Evolutionary conservation across 2,888 invertebrate species (phyloP).

Genomic region (Philonicus albiceps): DNA sequence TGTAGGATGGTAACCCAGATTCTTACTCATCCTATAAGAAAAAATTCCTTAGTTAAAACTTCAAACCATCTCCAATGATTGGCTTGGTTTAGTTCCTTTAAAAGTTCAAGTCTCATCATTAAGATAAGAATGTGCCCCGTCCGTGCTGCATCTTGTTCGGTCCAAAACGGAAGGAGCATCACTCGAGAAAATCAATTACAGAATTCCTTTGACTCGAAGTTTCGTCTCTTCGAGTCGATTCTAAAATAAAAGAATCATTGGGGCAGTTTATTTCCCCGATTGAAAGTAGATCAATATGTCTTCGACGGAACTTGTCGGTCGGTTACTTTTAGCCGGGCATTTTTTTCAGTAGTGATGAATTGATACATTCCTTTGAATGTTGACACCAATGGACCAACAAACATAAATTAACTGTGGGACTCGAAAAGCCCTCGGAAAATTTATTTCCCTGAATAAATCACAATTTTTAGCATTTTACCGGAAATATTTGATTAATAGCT

Average conservation of each 20-base stretch:
- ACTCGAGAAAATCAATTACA: neutral
- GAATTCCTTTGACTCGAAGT: neutral
- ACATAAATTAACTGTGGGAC: neutral
- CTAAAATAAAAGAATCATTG: neutral
- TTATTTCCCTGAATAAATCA: conserved; percentile 10
- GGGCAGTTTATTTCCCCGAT: neutral
- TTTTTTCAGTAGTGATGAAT: neutral
- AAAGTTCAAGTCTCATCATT: neutral
- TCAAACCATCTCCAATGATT: neutral
- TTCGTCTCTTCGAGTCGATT: neutral
- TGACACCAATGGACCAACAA: neutral
- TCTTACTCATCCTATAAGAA: neutral
- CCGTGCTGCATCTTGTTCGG: neutral
- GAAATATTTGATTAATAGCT: conserved; percentile 28
- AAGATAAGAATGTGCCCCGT: neutral
- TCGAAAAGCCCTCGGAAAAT: neutral
- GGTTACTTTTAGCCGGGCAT: neutral
- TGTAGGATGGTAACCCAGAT: neutral
- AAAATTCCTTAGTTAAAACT: neutral
- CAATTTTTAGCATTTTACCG: neutral
- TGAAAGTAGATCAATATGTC: neutral
- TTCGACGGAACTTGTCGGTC: neutral
- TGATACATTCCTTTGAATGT: neutral
- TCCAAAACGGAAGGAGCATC: neutral
- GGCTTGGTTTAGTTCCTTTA: neutral